A percentile compares a stretch with the other conserved stretches of the same genome.
These are phyloP conservation scores for Cyclophora punctaria DNA, from an alignment of 2,888 invertebrate genomes.

Conservation along the genomic window DNA sequence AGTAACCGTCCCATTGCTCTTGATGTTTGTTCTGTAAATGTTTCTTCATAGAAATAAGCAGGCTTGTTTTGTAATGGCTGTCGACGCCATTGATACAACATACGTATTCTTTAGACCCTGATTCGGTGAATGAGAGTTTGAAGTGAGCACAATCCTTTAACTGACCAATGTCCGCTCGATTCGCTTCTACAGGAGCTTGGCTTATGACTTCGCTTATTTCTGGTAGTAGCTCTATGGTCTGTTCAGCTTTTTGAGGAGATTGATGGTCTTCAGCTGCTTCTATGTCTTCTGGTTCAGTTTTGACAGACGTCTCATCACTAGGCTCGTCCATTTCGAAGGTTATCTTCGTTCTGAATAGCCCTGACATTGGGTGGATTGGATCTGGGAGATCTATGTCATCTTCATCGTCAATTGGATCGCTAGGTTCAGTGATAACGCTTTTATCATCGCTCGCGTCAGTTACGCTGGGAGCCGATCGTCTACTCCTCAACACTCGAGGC, in stretches of 20 bases:
- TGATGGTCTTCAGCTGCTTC: constrained; percentile 9
- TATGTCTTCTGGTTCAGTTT: constrained; percentile 18
- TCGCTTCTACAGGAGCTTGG: no score
- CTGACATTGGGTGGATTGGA: no score
- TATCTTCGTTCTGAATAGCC: no score
- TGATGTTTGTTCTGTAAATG: constrained; percentile 56
- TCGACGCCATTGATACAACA: constrained; percentile 55
- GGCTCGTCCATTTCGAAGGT: constrained; percentile 8
- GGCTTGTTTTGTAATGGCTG: constrained; percentile 51
- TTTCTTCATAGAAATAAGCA: constrained; percentile 62
- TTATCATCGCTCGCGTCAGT: constrained; percentile 29
- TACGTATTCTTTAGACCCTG: constrained; percentile 53
- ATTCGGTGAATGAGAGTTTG: constrained; percentile 36
- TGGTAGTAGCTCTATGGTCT: no score
- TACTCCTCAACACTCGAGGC: constrained; percentile 36
- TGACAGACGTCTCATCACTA: constrained; percentile 13
- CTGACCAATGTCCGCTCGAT: constrained; percentile 16
- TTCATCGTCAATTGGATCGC: constrained; percentile 2
- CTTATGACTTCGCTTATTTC: no score
- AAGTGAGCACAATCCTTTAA: constrained; percentile 49
- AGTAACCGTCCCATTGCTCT: constrained; percentile 74
- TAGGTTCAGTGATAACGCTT: constrained; percentile 28
- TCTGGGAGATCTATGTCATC: background rate
- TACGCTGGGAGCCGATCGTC: constrained; percentile 31
- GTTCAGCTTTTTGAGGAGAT: no score